phyloP scores from a whole-genome alignment of 2,113 vertebrate genomes.

The Cinclus mexicanus region DNA sequence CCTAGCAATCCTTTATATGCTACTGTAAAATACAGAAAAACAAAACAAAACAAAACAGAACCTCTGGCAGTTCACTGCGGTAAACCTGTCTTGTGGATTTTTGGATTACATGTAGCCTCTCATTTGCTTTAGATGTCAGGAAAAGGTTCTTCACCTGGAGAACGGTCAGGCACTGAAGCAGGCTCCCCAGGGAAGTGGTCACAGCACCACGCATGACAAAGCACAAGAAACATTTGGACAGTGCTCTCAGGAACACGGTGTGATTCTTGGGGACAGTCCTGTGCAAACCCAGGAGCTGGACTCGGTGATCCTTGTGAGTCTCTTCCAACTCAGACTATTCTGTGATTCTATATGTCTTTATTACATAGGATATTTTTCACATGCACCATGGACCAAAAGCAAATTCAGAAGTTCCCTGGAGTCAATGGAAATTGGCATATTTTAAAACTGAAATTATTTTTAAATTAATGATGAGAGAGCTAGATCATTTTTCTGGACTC shows the following conservation, averaged over 20 bases:
- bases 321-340: background rate
- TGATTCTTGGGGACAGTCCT: background rate
- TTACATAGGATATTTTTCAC: background rate
- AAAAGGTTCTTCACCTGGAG: background rate
- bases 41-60: background rate
- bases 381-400: background rate
- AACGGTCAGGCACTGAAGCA: background rate
- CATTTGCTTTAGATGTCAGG: background rate
- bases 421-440: background rate
- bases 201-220: background rate
- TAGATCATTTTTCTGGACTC: background rate
- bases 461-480: background rate
- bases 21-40: background rate
- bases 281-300: background rate
- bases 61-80: background rate
- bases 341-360: background rate
- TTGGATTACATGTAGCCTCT: background rate
- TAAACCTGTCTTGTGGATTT: background rate
- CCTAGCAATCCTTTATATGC: background rate
- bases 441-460: background rate
- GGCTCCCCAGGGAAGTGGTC: background rate
- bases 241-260: background rate
- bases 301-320: rapidly evolving
- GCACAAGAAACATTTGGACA: background rate
- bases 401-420: background rate